Conservation (phyloP, 2,113 vertebrate species). For the Fukomys damarensis region DNA sequence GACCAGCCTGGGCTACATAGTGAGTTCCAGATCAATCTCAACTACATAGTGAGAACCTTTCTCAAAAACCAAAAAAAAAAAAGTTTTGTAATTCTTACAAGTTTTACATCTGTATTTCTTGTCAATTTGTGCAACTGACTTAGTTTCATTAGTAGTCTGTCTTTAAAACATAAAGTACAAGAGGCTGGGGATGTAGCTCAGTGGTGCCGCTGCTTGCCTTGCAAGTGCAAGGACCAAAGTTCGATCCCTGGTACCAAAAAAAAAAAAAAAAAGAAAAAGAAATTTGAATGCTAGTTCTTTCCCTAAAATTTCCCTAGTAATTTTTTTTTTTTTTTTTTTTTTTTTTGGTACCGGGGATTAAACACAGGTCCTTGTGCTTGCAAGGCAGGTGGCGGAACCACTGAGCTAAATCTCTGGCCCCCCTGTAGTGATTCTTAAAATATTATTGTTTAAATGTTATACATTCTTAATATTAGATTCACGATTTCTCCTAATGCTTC, state of each 20-base stretch:
- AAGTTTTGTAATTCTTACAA: conserved; percentile 41
- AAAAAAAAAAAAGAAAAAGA: no score
- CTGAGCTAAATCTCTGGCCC: not conserved
- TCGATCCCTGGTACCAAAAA: no score
- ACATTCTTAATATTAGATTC: not conserved
- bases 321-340: no score
- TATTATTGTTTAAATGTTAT: not conserved
- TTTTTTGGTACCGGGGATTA: not conserved
- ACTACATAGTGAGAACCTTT: no score
- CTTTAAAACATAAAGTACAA: conserved; percentile 66
- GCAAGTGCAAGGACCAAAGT: no score
- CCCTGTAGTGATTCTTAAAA: not conserved
- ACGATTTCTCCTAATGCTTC: not conserved
- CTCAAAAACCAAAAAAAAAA: not conserved
- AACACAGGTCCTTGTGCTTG: no score
- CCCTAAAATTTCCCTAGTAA: conserved; percentile 27
- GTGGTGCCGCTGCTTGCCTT: no score
- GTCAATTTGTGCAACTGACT: conserved; percentile 81
- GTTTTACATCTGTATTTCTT: conserved; percentile 39
- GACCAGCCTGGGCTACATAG: no score
- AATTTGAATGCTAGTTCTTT: conserved; percentile 39
- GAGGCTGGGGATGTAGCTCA: no score
- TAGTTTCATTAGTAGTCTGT: conserved; percentile 59
- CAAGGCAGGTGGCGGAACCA: no score
- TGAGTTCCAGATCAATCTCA: no score